These are phyloP conservation scores for Acanthoscelides obtectus DNA, from an alignment of 2,888 invertebrate genomes.

Conservation along the genomic window DNA sequence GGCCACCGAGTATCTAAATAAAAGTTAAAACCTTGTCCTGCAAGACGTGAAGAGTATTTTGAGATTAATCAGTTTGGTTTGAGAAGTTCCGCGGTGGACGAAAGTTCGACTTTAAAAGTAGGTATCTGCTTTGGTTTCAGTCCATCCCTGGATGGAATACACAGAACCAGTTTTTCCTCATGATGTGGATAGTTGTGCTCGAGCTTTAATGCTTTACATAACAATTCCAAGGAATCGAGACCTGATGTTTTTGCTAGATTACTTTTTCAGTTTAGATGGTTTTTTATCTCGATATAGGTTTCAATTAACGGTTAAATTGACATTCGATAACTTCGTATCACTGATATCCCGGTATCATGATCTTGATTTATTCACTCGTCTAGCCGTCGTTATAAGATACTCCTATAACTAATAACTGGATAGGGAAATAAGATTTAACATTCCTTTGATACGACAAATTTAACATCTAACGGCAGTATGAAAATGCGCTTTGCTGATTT, in stretches of 20 bases:
- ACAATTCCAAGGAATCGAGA: background rate
- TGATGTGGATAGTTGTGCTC: background rate
- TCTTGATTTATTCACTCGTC: background rate
- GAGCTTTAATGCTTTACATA: background rate
- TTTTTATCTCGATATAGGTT: background rate
- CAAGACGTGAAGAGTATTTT: too few relatives aligned
- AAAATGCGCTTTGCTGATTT: too few relatives aligned
- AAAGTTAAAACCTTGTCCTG: too few relatives aligned
- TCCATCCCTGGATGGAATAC: background rate
- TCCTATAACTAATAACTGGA: background rate
- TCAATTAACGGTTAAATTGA: background rate
- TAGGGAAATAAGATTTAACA: too few relatives aligned
- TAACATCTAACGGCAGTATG: too few relatives aligned
- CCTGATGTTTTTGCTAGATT: background rate
- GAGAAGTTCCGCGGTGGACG: too few relatives aligned
- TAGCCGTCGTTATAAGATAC: background rate
- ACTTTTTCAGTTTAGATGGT: background rate
- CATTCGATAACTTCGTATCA: background rate
- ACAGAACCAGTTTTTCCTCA: background rate
- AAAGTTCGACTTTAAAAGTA: too few relatives aligned
- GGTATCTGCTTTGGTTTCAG: too few relatives aligned
- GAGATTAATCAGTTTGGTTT: too few relatives aligned
- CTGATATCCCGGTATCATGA: background rate
- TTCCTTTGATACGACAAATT: too few relatives aligned
- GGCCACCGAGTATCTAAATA: too few relatives aligned